Percentiles rank a stretch among this genome's conserved stretches.
These are phyloP conservation scores for Lampris megalopsis DNA, from an alignment of 2,113 vertebrate species.

Conservation along the genomic window DNA sequence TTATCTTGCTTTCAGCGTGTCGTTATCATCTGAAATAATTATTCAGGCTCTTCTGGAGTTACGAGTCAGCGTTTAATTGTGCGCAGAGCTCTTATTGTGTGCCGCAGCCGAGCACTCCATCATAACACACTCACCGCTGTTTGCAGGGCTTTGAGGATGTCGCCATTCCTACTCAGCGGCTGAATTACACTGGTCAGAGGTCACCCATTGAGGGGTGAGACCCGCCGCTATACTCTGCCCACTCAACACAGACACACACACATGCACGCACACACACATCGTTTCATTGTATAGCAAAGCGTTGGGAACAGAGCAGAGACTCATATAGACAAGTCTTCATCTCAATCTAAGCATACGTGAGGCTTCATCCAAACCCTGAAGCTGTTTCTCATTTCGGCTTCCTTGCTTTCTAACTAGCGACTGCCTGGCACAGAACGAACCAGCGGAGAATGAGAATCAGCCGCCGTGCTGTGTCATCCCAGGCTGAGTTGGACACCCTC, in stretches of 20 bases:
- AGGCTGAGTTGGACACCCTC: not conserved
- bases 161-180: conserved; percentile 86
- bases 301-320: conserved; percentile 16
- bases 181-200: conserved; percentile 87
- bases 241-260: too few relatives aligned
- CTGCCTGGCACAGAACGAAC: conserved; percentile 68
- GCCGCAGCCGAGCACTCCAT: conserved; percentile 75
- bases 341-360: conserved; percentile 18
- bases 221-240: too few relatives aligned
- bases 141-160: conserved; percentile 87
- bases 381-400: conserved; percentile 71
- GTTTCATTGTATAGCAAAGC: too few relatives aligned
- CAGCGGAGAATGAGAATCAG: conserved; percentile 56
- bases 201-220: conserved; percentile 77
- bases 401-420: conserved; percentile 68
- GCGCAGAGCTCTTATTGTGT: conserved; percentile 74
- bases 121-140: conserved; percentile 80
- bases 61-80: conserved; percentile 6
- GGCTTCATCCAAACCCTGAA: conserved; percentile 40
- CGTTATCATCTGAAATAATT: too few relatives aligned
- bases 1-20: too few relatives aligned
- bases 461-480: conserved; percentile 11
- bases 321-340: conserved; percentile 37
- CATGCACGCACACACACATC: too few relatives aligned
- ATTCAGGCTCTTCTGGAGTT: not conserved